Conservation (phyloP, 2,113 vertebrate genomes). For the Turdus rufiventris region DNA sequence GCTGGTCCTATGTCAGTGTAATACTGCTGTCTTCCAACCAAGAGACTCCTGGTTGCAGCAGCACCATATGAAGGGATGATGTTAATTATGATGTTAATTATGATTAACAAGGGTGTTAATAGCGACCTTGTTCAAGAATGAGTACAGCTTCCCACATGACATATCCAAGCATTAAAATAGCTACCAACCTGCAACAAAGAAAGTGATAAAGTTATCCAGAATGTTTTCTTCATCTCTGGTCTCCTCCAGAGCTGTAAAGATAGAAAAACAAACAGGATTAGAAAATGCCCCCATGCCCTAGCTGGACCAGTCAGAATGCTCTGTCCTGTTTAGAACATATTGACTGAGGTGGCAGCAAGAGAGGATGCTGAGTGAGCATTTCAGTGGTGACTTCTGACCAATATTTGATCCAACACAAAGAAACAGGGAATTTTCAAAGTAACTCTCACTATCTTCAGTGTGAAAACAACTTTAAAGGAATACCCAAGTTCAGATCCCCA, state of each 20-base stretch:
- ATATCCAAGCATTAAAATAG: neutral
- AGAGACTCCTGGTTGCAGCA: neutral
- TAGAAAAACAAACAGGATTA: neutral
- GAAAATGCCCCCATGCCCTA: neutral
- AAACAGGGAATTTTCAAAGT: neutral
- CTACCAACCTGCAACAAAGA: conserved; percentile 89
- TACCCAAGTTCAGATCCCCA: neutral
- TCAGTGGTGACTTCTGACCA: neutral
- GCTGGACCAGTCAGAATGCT: neutral
- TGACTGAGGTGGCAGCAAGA: neutral
- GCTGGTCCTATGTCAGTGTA: neutral
- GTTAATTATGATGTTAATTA: neutral
- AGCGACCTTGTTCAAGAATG: neutral
- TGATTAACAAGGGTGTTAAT: neutral
- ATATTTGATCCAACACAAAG: neutral
- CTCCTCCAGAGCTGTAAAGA: conserved; percentile 74
- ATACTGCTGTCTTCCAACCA: neutral
- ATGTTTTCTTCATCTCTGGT: conserved; percentile 81
- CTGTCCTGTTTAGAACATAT: neutral
- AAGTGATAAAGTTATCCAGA: conserved; percentile 91
- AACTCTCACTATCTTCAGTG: neutral
- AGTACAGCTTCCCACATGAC: neutral
- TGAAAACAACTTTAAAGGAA: neutral
- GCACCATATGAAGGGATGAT: neutral
- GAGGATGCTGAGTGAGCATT: neutral